Percentiles rank a stretch among this genome's conserved stretches.
Conservation (phyloP, 2,888 invertebrate species). For the Phortica okadai region DNA sequence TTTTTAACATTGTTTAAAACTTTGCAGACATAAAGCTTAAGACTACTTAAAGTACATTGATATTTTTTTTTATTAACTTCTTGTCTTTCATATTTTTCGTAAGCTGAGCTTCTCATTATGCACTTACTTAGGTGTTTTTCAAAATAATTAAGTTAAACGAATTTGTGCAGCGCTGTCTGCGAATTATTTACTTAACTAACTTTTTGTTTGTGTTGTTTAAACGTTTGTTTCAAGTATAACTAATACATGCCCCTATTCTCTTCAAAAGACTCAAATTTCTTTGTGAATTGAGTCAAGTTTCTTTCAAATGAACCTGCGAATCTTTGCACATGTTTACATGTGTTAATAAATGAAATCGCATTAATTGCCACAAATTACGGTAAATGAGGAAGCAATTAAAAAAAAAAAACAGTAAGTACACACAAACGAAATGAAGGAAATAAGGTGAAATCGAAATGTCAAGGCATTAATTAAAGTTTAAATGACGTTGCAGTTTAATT, state of each 20-base stretch:
- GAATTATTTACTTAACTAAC: not conserved
- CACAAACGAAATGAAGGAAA: not conserved
- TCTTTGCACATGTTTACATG: not conserved
- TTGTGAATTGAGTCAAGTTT: too few species aligned
- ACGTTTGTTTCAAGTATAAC: too few species aligned
- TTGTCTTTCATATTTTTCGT: not conserved
- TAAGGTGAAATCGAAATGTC: not conserved
- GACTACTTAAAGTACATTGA: constrained; percentile 22
- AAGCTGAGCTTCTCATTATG: constrained; percentile 13
- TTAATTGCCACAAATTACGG: not conserved
- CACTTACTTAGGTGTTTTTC: not conserved
- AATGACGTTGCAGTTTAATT: not conserved
- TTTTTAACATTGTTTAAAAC: constrained; percentile 4
- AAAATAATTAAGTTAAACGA: not conserved
- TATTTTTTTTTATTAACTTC: not conserved
- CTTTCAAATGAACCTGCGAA: not conserved
- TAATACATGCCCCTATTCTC: too few species aligned
- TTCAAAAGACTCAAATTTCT: too few species aligned
- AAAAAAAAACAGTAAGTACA: not conserved
- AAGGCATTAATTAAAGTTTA: not conserved
- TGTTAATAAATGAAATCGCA: not conserved
- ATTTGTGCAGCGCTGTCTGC: not conserved
- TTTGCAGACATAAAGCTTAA: constrained; percentile 16
- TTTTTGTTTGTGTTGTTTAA: not conserved
- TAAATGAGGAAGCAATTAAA: not conserved